Percentiles rank a stretch among this genome's conserved stretches.
Evolutionary conservation across 2,113 vertebrate genomes (phyloP).

Genomic region (Charina bottae): DNA sequence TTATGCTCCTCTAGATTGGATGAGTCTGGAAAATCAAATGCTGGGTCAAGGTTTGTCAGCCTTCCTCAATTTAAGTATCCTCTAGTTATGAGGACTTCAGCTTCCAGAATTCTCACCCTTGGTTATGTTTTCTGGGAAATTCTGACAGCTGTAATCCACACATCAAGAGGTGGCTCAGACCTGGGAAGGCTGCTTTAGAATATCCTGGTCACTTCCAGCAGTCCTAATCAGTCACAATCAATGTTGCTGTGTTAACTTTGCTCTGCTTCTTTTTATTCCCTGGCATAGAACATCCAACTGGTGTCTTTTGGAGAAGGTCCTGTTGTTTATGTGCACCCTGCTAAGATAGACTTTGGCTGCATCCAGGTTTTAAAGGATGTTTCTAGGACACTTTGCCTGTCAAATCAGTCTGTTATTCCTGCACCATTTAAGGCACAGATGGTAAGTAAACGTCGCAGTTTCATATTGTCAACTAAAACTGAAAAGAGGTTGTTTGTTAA

Average conservation of each 20-base stretch:
- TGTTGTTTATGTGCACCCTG: slow-evolving; percentile 67
- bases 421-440: slow-evolving; percentile 75
- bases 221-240: background rate
- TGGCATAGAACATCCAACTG: slow-evolving; percentile 74
- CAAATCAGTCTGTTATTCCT: slow-evolving; percentile 80
- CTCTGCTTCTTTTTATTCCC: background rate
- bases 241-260: background rate
- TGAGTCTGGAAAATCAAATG: background rate
- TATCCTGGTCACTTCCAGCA: background rate
- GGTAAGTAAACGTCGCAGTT: slow-evolving; percentile 69
- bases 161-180: background rate
- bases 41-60: background rate
- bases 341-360: slow-evolving; percentile 78
- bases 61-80: background rate
- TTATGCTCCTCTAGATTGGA: background rate
- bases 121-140: background rate
- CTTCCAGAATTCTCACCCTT: background rate
- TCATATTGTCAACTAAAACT: background rate
- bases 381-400: slow-evolving; percentile 71
- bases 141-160: background rate
- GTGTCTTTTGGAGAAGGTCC: slow-evolving; percentile 79
- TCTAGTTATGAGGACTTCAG: background rate
- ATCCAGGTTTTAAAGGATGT: slow-evolving; percentile 79
- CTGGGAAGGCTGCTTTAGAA: background rate
- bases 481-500: background rate